Evolutionary conservation across 2,797 vertebrate genomes (phyloP).

Genomic region (Emys orbicularis): DNA sequence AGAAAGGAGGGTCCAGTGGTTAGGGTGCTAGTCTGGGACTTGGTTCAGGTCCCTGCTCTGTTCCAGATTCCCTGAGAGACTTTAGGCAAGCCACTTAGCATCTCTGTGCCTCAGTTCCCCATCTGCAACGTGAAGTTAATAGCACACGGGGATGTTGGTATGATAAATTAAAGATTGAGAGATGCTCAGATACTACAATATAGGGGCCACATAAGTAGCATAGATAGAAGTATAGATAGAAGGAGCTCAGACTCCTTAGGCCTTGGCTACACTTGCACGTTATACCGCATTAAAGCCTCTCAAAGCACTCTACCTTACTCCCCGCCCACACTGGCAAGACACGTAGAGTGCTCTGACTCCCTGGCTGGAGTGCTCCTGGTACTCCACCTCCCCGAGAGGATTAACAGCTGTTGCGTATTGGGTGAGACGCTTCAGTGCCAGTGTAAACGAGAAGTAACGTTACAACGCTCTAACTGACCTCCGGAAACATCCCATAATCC

Average conservation of each 20-base stretch:
- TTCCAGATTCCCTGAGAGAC: neutral
- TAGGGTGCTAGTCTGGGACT: neutral
- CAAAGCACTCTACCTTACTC: too few species aligned
- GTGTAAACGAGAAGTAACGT: too few species aligned
- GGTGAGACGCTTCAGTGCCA: too few species aligned
- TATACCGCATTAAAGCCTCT: too few species aligned
- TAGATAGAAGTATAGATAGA: neutral
- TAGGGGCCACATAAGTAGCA: accelerated
- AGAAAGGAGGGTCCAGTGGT: neutral
- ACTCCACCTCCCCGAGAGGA: too few species aligned
- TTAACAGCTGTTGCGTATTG: too few species aligned
- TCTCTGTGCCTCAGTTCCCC: neutral
- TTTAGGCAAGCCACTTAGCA: neutral
- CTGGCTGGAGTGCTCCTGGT: too few species aligned
- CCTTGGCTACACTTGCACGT: too few species aligned
- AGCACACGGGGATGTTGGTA: neutral
- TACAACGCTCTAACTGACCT: too few species aligned
- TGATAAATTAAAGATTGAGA: neutral
- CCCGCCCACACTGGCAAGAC: too few species aligned
- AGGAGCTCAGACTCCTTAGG: neutral
- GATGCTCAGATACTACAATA: neutral
- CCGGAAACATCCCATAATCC: too few species aligned
- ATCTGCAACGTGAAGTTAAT: neutral
- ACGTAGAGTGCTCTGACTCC: too few species aligned
- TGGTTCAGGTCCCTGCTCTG: neutral